Base-by-base conservation (phyloP, 2,113 vertebrate species). In the Heliornis fulica region DNA sequence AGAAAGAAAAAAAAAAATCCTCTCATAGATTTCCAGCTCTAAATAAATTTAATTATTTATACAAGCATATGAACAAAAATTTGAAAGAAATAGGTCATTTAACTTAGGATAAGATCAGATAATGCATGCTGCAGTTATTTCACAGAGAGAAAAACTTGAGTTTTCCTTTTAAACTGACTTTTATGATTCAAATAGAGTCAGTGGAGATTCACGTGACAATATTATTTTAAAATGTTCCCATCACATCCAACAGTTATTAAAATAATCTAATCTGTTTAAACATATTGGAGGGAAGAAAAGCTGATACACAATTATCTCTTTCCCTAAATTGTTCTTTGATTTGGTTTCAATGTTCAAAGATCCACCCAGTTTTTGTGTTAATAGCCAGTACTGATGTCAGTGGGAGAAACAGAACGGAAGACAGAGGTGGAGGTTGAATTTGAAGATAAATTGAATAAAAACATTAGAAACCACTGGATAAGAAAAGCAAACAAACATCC, bases 401-500 rank as follows among this genome's bases (percentile, higher is more conserved):
- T 77, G 83, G 28, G 89, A 95, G 89, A 94, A 96, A 89, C 11
- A 87, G 85, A 95, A 94, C 57, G 61, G 95, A 97, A 97, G 93
- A 87, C 25, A 93, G 76, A 92, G 83, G 70, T 95, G 90, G 83
- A 86, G 66, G 92, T 41, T 95, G 70, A 89, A 88, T 79, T 60
- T 63, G 63, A 94, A 95, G 96, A 97, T 95, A 94, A 97, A 94
- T 85, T 87, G 46, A 96, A 95, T 80, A 87, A 95, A 97, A 97
- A 96, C 96, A 96, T 90, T 85, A 90, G 81, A 89, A 89, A 77
- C 29, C 29, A 59, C 51, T 77, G 71, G 96, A 97, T 95, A 95
- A 96, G 91, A 80, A 96, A 95, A 91, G 79, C 63, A 97, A 97
- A 97, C 84, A 97, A 97, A 95, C 82, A 96, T 85, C 66, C 82